Conservation (phyloP, 2,113 vertebrate species). For the Papio anubis region DNA sequence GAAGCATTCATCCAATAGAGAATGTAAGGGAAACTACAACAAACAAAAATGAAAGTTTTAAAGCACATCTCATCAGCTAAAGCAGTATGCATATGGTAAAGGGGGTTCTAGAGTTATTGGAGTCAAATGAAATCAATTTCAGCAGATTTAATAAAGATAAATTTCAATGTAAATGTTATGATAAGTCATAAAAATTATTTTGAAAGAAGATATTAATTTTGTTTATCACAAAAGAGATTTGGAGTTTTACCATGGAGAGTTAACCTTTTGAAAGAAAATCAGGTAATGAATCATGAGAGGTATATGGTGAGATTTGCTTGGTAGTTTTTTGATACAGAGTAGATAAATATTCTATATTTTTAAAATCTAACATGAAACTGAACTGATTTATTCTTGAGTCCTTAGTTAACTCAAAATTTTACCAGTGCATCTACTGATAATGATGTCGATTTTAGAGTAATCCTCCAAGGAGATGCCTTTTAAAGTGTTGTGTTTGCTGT, state of each 20-base stretch:
- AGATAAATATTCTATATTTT: neutral
- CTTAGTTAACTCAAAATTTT: neutral
- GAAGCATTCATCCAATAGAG: neutral
- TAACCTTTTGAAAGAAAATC: neutral
- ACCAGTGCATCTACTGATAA: neutral
- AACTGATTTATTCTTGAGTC: neutral
- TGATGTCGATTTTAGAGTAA: neutral
- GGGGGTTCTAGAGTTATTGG: neutral
- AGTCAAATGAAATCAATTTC: neutral
- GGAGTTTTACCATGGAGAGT: neutral
- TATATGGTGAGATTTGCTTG: neutral
- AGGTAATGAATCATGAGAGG: neutral
- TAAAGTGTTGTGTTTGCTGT: neutral
- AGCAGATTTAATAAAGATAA: neutral
- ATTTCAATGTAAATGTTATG: neutral
- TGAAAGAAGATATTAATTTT: slow-evolving; percentile 17
- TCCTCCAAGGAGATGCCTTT: neutral
- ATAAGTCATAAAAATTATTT: neutral
- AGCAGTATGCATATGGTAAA: too few species aligned
- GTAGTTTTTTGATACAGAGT: neutral
- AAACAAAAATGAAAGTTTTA: neutral
- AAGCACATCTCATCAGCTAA: neutral
- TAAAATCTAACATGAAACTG: neutral
- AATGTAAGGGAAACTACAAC: neutral
- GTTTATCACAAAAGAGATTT: neutral